Base-by-base conservation (phyloP, 2,797 vertebrate genomes). In the Chiroxiphia lanceolata region DNA sequence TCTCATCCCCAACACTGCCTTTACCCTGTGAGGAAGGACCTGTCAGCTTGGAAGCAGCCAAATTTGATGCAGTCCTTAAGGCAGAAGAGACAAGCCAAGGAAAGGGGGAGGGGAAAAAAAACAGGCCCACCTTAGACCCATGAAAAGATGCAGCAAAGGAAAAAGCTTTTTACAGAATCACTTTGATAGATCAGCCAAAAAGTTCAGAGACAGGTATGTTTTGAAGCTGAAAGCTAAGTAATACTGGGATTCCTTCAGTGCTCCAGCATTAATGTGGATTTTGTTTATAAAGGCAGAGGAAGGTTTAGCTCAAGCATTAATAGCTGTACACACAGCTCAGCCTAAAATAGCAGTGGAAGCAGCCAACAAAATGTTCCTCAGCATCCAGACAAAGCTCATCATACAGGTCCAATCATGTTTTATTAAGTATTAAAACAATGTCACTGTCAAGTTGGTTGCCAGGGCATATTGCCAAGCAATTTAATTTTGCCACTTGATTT, bases 1-100 rank as follows among this genome's bases (percentile, higher is more conserved):
- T 98, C 94, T 98, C 98, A 97, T 98, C 98, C 94, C 97, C 96
- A 96, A 98, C 97, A 97, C 97, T 98, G 96, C 98, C 96, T 98
- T 98, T 98, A 98, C 97, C 97, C 93, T 98, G 98, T 67, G 98
- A 97, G 96, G 98, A 97, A 96, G 97, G 97, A 96, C 97, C 96
- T 95, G 98, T 97, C 94, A 98, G 96, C 94, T 97, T 98, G 95
- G 98, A 95, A 97, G 97, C 83, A 95, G 97, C 78, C 97, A 98
- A 97, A 97, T 98, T 97, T 94, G 97, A 97, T 95, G 98, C 70
- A 95, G 97, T 98, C 97, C 98, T 98, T 97, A 95, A 91, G 86
- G 96, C 80, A 97, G 91, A 92, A 91, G 89, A 97, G 76, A 95
- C 84, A 95, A 97, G 89, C 92, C 94, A 96, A 89, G 92, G 79